Evolutionary conservation across 2,797 vertebrate genomes (phyloP).

Genomic region (Esox lucius): DNA sequence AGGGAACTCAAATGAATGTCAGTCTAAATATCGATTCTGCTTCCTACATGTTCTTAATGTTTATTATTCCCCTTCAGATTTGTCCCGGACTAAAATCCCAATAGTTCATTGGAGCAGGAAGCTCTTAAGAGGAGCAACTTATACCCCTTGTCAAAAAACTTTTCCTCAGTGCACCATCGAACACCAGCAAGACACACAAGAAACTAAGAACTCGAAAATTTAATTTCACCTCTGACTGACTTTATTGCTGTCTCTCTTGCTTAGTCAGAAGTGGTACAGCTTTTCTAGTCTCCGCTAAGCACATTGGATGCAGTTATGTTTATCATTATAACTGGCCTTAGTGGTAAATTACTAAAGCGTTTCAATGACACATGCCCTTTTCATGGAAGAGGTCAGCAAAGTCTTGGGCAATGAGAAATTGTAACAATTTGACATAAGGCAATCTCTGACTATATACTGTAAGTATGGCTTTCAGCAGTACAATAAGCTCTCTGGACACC

Average conservation of each 20-base stretch:
- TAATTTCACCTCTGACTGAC: conserved; percentile 59
- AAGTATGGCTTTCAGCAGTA: neutral
- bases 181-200: conserved; percentile 35
- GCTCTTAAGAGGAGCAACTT: conserved; percentile 20
- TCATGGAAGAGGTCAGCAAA: conserved; percentile 28
- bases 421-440: conserved; percentile 10
- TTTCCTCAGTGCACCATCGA: conserved; percentile 46
- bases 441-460: neutral
- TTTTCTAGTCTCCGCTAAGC: conserved; percentile 48
- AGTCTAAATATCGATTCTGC: conserved; percentile 60
- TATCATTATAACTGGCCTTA: conserved; percentile 39
- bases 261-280: conserved; percentile 44
- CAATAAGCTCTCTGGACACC: neutral
- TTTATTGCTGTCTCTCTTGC: conserved; percentile 50
- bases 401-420: conserved; percentile 25
- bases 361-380: conserved; percentile 1
- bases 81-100: conserved; percentile 37
- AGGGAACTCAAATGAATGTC: conserved; percentile 58
- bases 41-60: conserved; percentile 57
- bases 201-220: conserved; percentile 28
- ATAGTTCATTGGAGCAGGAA: conserved; percentile 42
- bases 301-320: conserved; percentile 40
- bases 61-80: conserved; percentile 59
- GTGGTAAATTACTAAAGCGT: conserved; percentile 31
- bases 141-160: conserved; percentile 43